These are phyloP conservation scores for Serranus cabrilla DNA, from an alignment of 2,797 vertebrate genomes.

Conservation along the genomic window DNA sequence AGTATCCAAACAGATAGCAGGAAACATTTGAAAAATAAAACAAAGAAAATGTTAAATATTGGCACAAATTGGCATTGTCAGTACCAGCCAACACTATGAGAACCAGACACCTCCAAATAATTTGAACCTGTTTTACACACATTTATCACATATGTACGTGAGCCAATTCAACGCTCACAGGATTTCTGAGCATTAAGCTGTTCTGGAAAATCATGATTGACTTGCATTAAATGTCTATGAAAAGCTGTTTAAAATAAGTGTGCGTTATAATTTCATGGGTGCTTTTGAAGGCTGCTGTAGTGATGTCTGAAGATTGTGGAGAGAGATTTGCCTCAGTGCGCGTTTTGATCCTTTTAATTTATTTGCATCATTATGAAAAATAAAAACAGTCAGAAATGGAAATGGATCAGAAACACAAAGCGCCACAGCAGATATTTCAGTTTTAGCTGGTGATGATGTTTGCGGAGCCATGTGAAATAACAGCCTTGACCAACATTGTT, in stretches of 20 bases:
- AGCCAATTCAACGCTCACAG: constrained; percentile 51
- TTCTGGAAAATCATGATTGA: constrained; percentile 55
- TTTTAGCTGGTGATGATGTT: constrained; percentile 26
- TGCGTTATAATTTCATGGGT: constrained; percentile 32
- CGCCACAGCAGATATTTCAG: constrained; percentile 45
- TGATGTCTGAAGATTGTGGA: background rate
- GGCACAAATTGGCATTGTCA: background rate
- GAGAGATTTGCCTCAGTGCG: constrained; percentile 66
- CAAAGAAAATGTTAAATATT: background rate
- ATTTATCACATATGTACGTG: constrained; percentile 3
- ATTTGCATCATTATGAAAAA: constrained; percentile 59
- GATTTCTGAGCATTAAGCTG: constrained; percentile 56
- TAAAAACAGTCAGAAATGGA: constrained; percentile 62
- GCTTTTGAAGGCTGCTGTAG: constrained; percentile 17
- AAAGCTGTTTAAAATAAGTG: constrained; percentile 43
- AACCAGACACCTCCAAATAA: constrained; percentile 18
- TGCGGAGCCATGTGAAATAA: constrained; percentile 62
- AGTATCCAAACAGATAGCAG: background rate
- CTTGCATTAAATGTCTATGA: constrained; percentile 42
- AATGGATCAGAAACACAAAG: constrained; percentile 64
- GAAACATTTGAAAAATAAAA: too few species aligned
- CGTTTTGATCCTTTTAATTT: constrained; percentile 62
- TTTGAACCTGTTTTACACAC: constrained; percentile 11
- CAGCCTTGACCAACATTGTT: constrained; percentile 40
- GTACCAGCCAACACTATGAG: constrained; percentile 9